Percentiles rank a stretch among this genome's conserved stretches.
These are phyloP conservation scores for Poeciliopsis presidionis DNA, from an alignment of 2,797 vertebrate genomes.

Conservation along the genomic window DNA sequence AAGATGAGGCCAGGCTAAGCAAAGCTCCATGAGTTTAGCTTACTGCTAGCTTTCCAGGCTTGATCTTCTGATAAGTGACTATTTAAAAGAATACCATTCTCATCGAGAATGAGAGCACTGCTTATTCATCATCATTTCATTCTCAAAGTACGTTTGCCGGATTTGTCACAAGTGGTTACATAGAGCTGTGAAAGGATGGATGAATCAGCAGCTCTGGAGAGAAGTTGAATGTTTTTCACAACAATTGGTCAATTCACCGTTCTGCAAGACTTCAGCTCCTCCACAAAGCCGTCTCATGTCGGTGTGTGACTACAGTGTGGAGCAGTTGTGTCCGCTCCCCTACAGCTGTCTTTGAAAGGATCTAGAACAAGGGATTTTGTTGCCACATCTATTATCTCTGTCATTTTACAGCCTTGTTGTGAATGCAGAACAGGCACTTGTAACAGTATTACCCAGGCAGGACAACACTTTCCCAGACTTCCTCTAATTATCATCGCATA, in stretches of 20 bases:
- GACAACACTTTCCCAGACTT: background rate
- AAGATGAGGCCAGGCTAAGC: background rate
- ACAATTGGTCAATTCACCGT: background rate
- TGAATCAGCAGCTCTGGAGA: background rate
- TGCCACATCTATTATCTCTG: background rate
- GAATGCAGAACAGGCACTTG: background rate
- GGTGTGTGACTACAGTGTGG: background rate
- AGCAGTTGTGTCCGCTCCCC: background rate
- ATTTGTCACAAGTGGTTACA: background rate
- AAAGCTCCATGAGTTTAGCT: background rate
- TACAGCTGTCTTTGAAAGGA: background rate
- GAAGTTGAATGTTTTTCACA: background rate
- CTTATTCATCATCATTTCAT: background rate
- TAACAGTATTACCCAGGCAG: background rate
- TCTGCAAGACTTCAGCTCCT: background rate
- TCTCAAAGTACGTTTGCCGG: background rate
- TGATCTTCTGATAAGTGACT: background rate
- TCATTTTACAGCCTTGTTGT: background rate
- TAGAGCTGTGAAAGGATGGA: background rate
- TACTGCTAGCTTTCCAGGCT: background rate
- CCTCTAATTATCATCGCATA: background rate
- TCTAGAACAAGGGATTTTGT: background rate
- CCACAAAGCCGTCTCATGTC: background rate
- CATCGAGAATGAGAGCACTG: background rate
- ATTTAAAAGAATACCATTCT: background rate